These are phyloP conservation scores for Danaus plexippus DNA, from an alignment of 1,140 invertebrate species.

Conservation along the genomic window DNA sequence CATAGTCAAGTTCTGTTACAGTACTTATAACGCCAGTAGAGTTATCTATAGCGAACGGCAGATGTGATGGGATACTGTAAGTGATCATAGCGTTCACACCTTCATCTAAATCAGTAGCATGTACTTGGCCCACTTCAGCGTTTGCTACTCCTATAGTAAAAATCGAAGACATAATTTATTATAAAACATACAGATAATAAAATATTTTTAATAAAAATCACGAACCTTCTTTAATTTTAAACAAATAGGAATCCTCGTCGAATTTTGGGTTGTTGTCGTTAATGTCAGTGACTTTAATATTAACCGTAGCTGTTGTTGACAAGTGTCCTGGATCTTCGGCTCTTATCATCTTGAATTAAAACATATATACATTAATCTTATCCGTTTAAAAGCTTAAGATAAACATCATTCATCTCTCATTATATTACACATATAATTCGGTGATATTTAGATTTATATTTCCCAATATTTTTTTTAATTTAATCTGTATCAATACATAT, in stretches of 20 bases:
- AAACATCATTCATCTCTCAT: too few species aligned
- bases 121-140: slow-evolving; percentile 77
- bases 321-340: slow-evolving; percentile 89
- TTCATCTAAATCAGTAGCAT: slow-evolving; percentile 88
- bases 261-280: slow-evolving; percentile 93
- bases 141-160: slow-evolving; percentile 35
- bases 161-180: background rate
- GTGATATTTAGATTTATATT: too few species aligned
- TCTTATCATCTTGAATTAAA: slow-evolving; percentile 77
- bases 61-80: slow-evolving; percentile 82
- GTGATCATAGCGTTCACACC: slow-evolving; percentile 76
- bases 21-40: slow-evolving; percentile 85
- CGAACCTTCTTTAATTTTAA: slow-evolving; percentile 86
- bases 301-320: slow-evolving; percentile 85
- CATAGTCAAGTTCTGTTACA: slow-evolving; percentile 85
- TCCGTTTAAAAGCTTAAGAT: too few species aligned
- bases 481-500: slow-evolving; percentile 10
- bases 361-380: slow-evolving; percentile 3
- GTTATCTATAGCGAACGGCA: slow-evolving; percentile 85
- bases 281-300: slow-evolving; percentile 90
- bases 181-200: background rate
- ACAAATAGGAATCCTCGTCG: slow-evolving; percentile 82
- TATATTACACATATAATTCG: too few species aligned
- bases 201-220: background rate
- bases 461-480: too few species aligned